Evolutionary conservation across 2,113 vertebrate species (phyloP), one percentile per base, ranked within the genome.

Genomic region (Columbina picui): DNA sequence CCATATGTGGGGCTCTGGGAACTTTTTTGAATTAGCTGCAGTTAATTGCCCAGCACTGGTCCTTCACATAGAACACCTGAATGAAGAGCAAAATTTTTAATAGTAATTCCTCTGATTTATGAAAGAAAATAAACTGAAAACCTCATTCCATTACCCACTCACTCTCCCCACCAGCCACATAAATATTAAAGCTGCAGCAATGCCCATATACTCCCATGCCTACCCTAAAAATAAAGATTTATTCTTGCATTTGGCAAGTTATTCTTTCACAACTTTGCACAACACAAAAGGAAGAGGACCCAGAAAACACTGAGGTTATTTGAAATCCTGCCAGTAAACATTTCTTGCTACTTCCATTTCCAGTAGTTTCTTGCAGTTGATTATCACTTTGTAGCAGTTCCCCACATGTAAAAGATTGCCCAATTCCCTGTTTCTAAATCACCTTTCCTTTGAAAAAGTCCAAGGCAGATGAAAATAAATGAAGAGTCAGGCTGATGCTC

Each of bases 391-490:
- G 87, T 34, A 96, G 63, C 52, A 21, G 15, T 60, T 94, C 30
- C 69, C 32, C 67, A 7, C 32, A 65, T 34, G 47, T 63, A 77
- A 91, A 89, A 76, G 34, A 30, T 59, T 82, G 21, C 25, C 55
- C 78, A 69, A 53, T 75, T 57, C 41, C 19, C 32, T 61, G 16
- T 96, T 95, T 87, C 49, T 91, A 41, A 79, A 53, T 64, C 0
- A 2, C 20, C 27, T 89, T 92, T 41, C 41, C 45, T 85, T 57
- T 91, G 43, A 36, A 93, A 68, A 92, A 63, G 10, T 81, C 60
- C 45, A 93, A 76, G 45, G 21, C 92, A 90, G n/a, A 91, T 26
- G 39, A 86, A 93, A 96, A 94, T 49, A 57, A 80, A 84, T 69
- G 73, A 90, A 36, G 90, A 92, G 32, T 78, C 49, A 80, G 29